These are phyloP conservation scores for Pseudochaenichthys georgianus DNA, from an alignment of 2,797 vertebrate species.

Conservation along the genomic window DNA sequence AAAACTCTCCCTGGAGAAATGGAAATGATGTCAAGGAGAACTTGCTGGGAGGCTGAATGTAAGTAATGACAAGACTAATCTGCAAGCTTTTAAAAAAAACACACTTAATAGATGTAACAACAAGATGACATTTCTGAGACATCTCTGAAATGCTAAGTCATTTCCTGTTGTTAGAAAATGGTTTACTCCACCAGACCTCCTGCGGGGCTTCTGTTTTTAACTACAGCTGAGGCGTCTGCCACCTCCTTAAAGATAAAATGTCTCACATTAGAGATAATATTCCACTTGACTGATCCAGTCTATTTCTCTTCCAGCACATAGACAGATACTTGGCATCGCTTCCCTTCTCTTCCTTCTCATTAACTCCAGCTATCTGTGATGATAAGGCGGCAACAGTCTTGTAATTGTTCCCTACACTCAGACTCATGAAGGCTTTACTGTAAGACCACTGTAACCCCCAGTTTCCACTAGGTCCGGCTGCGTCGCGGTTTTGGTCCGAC, in stretches of 20 bases:
- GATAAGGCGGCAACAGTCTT: constrained; percentile 1
- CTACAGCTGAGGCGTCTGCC: constrained; percentile 40
- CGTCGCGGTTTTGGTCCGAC: no score
- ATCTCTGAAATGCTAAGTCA: constrained; percentile 34
- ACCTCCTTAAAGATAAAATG: constrained; percentile 36
- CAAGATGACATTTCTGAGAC: constrained; percentile 9
- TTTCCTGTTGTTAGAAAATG: constrained; percentile 18
- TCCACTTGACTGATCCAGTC: constrained; percentile 29
- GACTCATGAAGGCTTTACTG: constrained; percentile 21
- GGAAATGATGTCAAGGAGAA: constrained; percentile 17
- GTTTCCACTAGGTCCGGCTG: no score
- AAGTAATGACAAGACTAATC: constrained; percentile 39
- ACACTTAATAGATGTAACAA: constrained; percentile 38
- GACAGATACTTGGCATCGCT: constrained; percentile 22
- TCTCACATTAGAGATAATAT: constrained; percentile 29
- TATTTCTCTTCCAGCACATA: constrained; percentile 9
- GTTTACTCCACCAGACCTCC: constrained; percentile 22
- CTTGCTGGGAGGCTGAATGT: constrained; percentile 15
- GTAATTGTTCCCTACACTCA: constrained; percentile 6
- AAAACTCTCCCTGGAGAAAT: constrained; percentile 25
- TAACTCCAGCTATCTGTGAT: constrained; percentile 30
- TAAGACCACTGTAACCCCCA: neutral
- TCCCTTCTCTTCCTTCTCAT: neutral
- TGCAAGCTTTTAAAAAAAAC: constrained; percentile 32
- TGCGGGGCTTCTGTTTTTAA: constrained; percentile 14